Evolutionary conservation across 2,797 vertebrate species (phyloP).

Genomic region (Tadarida brasiliensis): DNA sequence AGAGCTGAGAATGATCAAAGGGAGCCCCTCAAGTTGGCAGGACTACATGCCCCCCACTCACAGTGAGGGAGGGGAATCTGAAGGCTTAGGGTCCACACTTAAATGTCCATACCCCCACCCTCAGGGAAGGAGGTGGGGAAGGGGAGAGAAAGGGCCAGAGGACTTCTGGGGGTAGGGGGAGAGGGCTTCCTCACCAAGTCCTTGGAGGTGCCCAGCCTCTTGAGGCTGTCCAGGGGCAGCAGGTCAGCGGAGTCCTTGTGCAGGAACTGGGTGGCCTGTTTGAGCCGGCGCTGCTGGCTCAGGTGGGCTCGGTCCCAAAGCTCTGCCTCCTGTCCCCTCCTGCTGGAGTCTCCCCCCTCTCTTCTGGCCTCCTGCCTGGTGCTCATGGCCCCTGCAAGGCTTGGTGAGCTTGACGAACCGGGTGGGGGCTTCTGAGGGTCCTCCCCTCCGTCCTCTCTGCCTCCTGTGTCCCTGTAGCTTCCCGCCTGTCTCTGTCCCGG

Average conservation of each 20-base stretch:
- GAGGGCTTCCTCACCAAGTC: conserved; percentile 93
- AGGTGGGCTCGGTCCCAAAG: conserved; percentile 93
- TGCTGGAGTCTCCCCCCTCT: conserved; percentile 37
- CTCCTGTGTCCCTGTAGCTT: background rate
- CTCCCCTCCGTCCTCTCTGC: background rate
- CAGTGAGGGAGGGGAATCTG: background rate
- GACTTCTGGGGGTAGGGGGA: background rate
- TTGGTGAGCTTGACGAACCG: background rate
- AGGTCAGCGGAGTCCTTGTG: conserved; percentile 99
- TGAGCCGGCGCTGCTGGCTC: conserved; percentile 95
- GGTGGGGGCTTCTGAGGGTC: background rate
- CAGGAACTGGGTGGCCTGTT: conserved; percentile 96
- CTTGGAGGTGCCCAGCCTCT: conserved; percentile 96
- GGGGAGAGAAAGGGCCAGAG: background rate
- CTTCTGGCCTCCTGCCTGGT: conserved; percentile 69
- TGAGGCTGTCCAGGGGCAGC: conserved; percentile 96
- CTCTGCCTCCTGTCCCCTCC: conserved; percentile 86
- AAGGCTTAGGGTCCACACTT: background rate
- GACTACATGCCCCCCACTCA: background rate
- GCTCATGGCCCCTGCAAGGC: conserved; percentile 78
- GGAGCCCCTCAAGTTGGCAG: background rate
- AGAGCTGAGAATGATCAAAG: background rate
- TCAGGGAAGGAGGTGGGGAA: background rate
- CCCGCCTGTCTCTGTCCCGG: conserved; percentile 67
- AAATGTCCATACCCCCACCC: background rate